Percentiles rank a stretch among this genome's conserved stretches.
These are phyloP conservation scores for Urocitellus parryii DNA, from an alignment of 2,113 vertebrate genomes.

Conservation along the genomic window DNA sequence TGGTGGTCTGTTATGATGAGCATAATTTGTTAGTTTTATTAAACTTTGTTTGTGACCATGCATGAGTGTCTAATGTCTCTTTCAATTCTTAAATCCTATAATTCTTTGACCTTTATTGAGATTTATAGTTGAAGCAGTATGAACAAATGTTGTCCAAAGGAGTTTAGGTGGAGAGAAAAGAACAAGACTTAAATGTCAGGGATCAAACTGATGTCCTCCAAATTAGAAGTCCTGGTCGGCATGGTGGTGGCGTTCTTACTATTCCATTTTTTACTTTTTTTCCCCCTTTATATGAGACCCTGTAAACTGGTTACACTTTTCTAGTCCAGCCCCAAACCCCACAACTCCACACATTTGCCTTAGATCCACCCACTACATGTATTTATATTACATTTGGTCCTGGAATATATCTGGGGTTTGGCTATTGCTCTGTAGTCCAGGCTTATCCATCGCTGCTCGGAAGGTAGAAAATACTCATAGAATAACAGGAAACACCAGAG, in stretches of 20 bases:
- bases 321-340: background rate
- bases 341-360: background rate
- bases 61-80: background rate
- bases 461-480: background rate
- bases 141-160: background rate
- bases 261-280: background rate
- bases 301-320: background rate
- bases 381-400: background rate
- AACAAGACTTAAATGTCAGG: background rate
- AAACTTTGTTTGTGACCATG: background rate
- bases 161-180: background rate
- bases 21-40: background rate
- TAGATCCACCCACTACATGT: too few relatives aligned
- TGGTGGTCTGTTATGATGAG: background rate
- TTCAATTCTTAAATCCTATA: constrained; percentile 15
- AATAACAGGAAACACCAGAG: background rate
- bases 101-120: background rate
- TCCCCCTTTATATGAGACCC: background rate
- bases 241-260: background rate
- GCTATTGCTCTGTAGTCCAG: constrained; percentile 12
- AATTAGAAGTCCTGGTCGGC: background rate
- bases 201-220: background rate
- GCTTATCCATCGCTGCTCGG: background rate
- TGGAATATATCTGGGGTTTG: constrained; percentile 1
- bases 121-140: background rate